Percentiles rank a stretch among this genome's conserved stretches.
phyloP scores from a whole-genome alignment of 2,113 vertebrate genomes.

The Myotis davidii region DNA sequence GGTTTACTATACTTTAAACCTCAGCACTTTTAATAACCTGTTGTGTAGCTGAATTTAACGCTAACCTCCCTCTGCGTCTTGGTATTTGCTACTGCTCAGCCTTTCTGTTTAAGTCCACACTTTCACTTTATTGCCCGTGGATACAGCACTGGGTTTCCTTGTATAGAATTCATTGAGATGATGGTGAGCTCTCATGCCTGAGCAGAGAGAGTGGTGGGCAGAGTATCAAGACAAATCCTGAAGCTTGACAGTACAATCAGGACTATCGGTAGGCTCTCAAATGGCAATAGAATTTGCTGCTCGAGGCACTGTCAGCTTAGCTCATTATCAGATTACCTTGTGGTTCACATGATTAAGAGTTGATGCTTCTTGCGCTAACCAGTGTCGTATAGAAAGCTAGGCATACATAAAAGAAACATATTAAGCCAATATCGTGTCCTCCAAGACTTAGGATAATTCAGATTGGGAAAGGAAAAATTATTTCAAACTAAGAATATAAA shows the following conservation, averaged over 20 bases:
- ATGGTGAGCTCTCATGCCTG: not conserved
- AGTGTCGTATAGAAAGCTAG: not conserved
- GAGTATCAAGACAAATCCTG: not conserved
- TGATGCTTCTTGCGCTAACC: not conserved
- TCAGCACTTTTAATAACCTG: not conserved
- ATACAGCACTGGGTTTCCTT: not conserved
- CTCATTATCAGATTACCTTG: not conserved
- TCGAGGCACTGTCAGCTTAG: not conserved
- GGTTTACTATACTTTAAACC: not conserved
- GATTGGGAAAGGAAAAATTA: slow-evolving; percentile 6
- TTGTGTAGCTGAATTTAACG: not conserved
- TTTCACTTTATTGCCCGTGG: not conserved
- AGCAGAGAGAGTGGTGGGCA: not conserved
- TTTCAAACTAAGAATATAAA: not conserved
- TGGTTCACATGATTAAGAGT: not conserved
- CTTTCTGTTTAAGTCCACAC: not conserved
- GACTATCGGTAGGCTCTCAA: not conserved
- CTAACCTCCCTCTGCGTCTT: not conserved
- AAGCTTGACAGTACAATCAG: not conserved
- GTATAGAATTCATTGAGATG: not conserved
- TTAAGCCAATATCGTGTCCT: not conserved
- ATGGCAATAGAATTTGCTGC: not conserved
- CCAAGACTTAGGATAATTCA: not conserved
- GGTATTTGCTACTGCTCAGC: not conserved
- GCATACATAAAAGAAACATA: not conserved